Conservation (phyloP, 2,888 invertebrate genomes). For the Mimas tiliae region DNA sequence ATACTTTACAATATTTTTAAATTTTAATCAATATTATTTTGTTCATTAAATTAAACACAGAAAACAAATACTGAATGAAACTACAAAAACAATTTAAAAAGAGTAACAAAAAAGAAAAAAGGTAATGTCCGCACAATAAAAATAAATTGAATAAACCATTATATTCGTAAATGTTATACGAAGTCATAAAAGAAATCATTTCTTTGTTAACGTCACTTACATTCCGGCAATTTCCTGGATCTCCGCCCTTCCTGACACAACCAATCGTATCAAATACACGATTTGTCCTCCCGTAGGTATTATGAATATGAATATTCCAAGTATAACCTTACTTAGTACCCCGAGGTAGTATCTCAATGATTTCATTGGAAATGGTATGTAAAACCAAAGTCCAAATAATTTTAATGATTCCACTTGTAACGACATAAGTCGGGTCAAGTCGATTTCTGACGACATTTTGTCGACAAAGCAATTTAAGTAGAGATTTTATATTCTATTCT, state of each 20-base stretch:
- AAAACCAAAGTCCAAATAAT: conserved; percentile 55
- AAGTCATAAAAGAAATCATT: conserved; percentile 30
- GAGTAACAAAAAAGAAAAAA: neutral
- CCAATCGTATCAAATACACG: conserved; percentile 49
- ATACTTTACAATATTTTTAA: too few species aligned
- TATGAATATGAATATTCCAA: conserved; percentile 46
- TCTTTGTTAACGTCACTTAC: conserved; percentile 48
- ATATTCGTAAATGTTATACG: conserved; percentile 25
- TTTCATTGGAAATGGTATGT: conserved; percentile 48
- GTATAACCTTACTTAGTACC: conserved; percentile 42
- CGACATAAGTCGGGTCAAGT: conserved; percentile 49
- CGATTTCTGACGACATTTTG: conserved; percentile 43
- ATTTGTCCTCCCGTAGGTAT: conserved; percentile 54
- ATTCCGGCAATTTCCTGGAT: conserved; percentile 57
- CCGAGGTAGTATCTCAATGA: conserved; percentile 50
- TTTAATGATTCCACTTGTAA: conserved; percentile 53
- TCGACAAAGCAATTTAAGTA: neutral
- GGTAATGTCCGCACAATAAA: neutral
- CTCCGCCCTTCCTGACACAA: conserved; percentile 49
- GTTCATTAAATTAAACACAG: too few species aligned
- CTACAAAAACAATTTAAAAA: neutral
- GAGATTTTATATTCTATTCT: conserved; percentile 12
- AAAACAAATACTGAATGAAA: neutral
- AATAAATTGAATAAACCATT: conserved; percentile 22
- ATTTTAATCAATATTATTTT: too few species aligned